Base-by-base conservation (phyloP, 37 sponge, comb jelly and placozoan genomes). In the Cliona cf. orientalis region DNA sequence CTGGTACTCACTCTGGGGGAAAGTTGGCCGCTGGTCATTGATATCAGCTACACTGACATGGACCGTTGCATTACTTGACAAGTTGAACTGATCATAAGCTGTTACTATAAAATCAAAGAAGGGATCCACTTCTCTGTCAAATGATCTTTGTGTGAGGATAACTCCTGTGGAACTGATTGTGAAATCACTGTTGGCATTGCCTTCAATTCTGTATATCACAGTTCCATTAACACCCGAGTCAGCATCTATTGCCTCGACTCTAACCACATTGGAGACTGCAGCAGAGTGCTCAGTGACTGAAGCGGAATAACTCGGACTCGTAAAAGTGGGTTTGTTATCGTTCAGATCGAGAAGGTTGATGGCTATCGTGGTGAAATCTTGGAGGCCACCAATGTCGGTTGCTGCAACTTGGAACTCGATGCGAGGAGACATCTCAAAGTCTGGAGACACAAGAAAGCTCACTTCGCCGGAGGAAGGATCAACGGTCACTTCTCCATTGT, bases 11-110 rank as follows among this genome's bases (percentile, higher is more conserved):
- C 62, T 1, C 14, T 33, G 43, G n/a, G 63, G 65, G 59, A 95
- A 92, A 5, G 75, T 26, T n/a, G 96, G 96, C 33, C 58, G n/a
- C 35, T 95, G 84, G 66, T 92, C 93, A 55, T 95, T 95, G 7
- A 66, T 76, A 55, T 92, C 93, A 0, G 42, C 12, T 25, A 95
- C 75, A 17, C 61, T 66, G 53, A 95, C 58, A 5, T 35, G 45
- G 14, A 92, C 80, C 19, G 43, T 69, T 32, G 72, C 80, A 42
- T 80, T 73, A 34, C 45, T 49, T 25, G 84, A 66, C 25, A 49
- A 71, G 2, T 40, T 31, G 14, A 93, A 93, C 14, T 3, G 21
- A 49, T 95, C 96, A 9, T 23, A 28, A 4, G 90, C 96, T 5
- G 62, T 49, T 14, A 95, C 88, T 5, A 22, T 26, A 21, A 95